Percentiles rank a stretch among this genome's conserved stretches.
Evolutionary conservation across 2,113 vertebrate species (phyloP).

Genomic region (Procavia capensis): DNA sequence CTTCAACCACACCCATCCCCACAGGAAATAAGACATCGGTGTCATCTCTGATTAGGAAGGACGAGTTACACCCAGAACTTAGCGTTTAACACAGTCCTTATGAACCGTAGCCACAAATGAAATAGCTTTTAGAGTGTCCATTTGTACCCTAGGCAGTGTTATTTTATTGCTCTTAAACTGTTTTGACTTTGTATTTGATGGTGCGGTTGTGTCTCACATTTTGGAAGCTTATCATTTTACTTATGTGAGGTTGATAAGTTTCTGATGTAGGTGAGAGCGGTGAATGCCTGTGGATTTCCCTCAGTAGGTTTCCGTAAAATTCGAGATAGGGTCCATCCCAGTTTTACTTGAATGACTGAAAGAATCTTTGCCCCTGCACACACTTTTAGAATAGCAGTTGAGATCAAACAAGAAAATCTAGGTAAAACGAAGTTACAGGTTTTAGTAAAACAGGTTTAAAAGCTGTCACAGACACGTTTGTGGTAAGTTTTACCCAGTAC

Average conservation of each 20-base stretch:
- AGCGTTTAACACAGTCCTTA: background rate
- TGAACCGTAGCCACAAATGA: slow-evolving; percentile 12
- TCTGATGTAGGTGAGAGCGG: background rate
- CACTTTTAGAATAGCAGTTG: background rate
- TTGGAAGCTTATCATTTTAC: slow-evolving; percentile 10
- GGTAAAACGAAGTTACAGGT: background rate
- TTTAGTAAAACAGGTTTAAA: slow-evolving; percentile 44
- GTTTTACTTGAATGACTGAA: background rate
- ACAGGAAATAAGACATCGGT: slow-evolving; percentile 73
- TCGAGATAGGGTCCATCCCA: background rate
- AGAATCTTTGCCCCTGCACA: background rate
- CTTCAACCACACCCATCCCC: slow-evolving; percentile 74
- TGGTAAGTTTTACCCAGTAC: slow-evolving; percentile 6
- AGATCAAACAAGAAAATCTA: slow-evolving; percentile 22
- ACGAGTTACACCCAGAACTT: slow-evolving; percentile 64
- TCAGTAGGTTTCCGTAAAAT: background rate
- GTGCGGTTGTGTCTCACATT: background rate
- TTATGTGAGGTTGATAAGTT: background rate
- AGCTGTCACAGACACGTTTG: background rate
- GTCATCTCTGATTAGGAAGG: slow-evolving; percentile 75
- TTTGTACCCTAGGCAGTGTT: background rate
- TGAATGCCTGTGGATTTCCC: background rate
- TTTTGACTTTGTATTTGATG: background rate
- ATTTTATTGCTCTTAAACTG: background rate
- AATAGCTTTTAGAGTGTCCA: slow-evolving; percentile 10